These are phyloP conservation scores for Glandiceps talaboti DNA, from an alignment of 53 echinoderm and acorn worm species.

Conservation along the genomic window DNA sequence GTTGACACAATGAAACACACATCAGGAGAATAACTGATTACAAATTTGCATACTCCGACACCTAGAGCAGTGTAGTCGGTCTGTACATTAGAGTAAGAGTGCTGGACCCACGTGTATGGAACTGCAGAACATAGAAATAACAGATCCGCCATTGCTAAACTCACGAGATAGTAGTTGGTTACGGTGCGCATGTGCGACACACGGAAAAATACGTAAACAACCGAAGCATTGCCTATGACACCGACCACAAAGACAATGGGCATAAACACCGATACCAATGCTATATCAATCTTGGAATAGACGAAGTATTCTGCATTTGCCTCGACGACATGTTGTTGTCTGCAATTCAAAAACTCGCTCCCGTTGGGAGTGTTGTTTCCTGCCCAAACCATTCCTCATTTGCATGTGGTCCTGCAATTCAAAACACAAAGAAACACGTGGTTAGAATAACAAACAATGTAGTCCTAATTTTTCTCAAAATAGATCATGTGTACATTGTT, in stretches of 20 bases:
- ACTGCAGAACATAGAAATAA: constrained; percentile 34
- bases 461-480: too few relatives aligned
- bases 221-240: constrained; percentile 72
- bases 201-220: constrained; percentile 68
- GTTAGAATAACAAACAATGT: not conserved
- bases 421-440: not conserved
- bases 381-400: too few relatives aligned
- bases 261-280: constrained; percentile 76
- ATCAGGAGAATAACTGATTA: constrained; percentile 35
- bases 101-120: constrained; percentile 42
- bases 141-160: constrained; percentile 62
- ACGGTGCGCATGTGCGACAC: constrained; percentile 72
- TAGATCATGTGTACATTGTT: too few relatives aligned
- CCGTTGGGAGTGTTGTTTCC: too few relatives aligned
- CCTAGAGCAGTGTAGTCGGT: not conserved
- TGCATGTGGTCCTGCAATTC: not conserved
- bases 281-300: constrained; percentile 52
- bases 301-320: constrained; percentile 13
- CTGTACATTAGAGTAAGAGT: constrained; percentile 4
- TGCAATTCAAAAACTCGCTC: too few relatives aligned
- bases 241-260: constrained; percentile 86
- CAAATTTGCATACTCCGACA: constrained; percentile 23
- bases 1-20: constrained; percentile 69
- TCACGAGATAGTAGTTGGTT: constrained; percentile 85
- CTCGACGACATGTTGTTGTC: too few relatives aligned